Base-by-base conservation (phyloP, 2,797 vertebrate species). In the Lophotriccus pileatus region DNA sequence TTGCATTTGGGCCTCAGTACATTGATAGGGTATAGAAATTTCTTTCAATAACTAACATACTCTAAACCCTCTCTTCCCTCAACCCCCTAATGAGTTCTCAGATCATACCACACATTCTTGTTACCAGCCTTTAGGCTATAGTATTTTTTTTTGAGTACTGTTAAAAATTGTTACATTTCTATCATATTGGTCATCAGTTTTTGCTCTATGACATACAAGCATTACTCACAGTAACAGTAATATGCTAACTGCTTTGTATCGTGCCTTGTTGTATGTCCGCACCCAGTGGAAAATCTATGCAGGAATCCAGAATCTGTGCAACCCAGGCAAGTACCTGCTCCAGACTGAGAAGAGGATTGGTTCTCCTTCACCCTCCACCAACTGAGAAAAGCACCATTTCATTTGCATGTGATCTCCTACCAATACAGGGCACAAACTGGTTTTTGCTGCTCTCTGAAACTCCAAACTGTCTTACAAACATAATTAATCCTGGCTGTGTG, bases 361-460 rank as follows among this genome's bases (percentile, higher is more conserved):
- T 32, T 10, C 74, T 91, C 56, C 47, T 82, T 70, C n/a, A 76
- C 41, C 32, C 47, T 89, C 53, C 46, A 62, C 9, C 55, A 58
- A 10, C 7, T 58, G 58, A 89, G 74, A 69, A 89, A 84, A 41
- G 3, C 32, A 70, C 5, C 28, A 41, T 46, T 85, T 77, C n/a
- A 79, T 23, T 44, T 58, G 47, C 14, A 32, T 4, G 25, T 12
- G 30, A 49, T 60, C 49, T 49, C 36, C 53, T 59, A 32, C 52
- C 17, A 21, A n/a, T 21, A 68, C 0, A 0, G 4, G 41, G 11
- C 18, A 78, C 21, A 60, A 59, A 58, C 25, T 34, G 27, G 2
- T 2, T 56, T 55, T 46, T 72, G 25, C 60, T 73, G 4, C 21
- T 60, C 36, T 46, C 39, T 0, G 1, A 70, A 79, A 88, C 34